Conservation (phyloP, 2,113 vertebrate species). For the Brienomyrus longianalis region DNA sequence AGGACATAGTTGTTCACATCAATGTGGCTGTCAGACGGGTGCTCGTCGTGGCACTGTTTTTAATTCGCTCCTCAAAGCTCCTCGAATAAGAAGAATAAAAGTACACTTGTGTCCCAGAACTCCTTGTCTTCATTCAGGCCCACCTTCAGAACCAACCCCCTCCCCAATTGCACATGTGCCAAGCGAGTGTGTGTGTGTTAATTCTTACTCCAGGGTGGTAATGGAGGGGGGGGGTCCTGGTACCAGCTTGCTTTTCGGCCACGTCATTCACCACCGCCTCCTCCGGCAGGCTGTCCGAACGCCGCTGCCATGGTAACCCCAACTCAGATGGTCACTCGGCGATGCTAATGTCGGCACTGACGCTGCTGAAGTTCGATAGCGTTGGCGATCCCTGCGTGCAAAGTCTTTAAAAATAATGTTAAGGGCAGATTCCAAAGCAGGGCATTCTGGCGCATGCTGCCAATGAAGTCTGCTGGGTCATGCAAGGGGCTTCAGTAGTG, state of each 20-base stretch:
- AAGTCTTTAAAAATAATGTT: background rate
- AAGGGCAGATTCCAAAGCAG: background rate
- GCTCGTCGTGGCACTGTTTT: background rate
- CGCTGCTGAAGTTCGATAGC: background rate
- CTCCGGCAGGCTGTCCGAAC: background rate
- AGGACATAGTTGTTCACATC: background rate
- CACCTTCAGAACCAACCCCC: background rate
- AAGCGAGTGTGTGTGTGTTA: background rate
- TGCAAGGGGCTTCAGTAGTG: background rate
- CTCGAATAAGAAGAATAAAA: background rate
- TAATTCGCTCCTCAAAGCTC: background rate
- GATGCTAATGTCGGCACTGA: background rate
- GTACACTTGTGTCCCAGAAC: background rate
- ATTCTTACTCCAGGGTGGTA: background rate
- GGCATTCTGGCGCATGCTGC: background rate
- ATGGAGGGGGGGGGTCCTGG: background rate
- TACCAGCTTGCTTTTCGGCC: background rate
- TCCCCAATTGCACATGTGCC: background rate
- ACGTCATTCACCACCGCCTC: background rate
- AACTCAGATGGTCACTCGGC: background rate
- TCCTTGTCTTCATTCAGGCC: background rate
- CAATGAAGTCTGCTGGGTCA: background rate
- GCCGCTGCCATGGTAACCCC: background rate
- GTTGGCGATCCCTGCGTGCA: background rate
- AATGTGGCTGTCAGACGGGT: background rate